Evolutionary conservation across 2,797 vertebrate species (phyloP).

Genomic region (Allobates femoralis): DNA sequence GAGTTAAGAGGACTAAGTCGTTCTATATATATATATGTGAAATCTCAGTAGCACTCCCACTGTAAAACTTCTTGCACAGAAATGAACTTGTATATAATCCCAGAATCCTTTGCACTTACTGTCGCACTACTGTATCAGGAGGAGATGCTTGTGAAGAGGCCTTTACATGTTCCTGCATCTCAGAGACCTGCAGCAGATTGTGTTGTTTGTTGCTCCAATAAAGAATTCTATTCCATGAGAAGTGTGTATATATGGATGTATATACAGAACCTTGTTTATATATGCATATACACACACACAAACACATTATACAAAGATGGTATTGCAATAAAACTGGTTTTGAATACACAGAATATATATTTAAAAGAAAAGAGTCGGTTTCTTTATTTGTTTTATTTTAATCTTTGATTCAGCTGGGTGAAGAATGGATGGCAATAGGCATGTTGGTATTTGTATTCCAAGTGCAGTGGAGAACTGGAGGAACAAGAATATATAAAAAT

Average conservation of each 20-base stretch:
- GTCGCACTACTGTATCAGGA: constrained; percentile 61
- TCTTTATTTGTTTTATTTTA: constrained; percentile 1
- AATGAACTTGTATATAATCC: constrained; percentile 50
- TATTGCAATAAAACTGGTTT: constrained; percentile 64
- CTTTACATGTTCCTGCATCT: constrained; percentile 40
- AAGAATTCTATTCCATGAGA: constrained; percentile 47
- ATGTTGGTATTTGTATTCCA: too few species aligned
- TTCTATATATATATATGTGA: constrained; percentile 53
- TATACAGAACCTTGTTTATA: background rate
- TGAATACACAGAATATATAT: constrained; percentile 64
- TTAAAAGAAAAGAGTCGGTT: constrained; percentile 33
- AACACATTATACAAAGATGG: constrained; percentile 53
- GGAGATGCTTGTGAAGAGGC: constrained; percentile 39
- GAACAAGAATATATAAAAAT: too few species aligned
- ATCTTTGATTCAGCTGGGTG: background rate
- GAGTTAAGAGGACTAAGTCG: background rate
- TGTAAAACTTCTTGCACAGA: constrained; percentile 55
- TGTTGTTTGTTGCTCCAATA: constrained; percentile 51
- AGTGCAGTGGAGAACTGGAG: too few species aligned
- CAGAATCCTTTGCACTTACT: constrained; percentile 58
- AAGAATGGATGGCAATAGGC: too few species aligned
- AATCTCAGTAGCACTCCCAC: constrained; percentile 42
- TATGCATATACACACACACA: constrained; percentile 27
- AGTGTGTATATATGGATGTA: constrained; percentile 28
- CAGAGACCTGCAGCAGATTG: constrained; percentile 52